Base-by-base conservation (phyloP, 2,888 invertebrate genomes). In the Watsonalla binaria region DNA sequence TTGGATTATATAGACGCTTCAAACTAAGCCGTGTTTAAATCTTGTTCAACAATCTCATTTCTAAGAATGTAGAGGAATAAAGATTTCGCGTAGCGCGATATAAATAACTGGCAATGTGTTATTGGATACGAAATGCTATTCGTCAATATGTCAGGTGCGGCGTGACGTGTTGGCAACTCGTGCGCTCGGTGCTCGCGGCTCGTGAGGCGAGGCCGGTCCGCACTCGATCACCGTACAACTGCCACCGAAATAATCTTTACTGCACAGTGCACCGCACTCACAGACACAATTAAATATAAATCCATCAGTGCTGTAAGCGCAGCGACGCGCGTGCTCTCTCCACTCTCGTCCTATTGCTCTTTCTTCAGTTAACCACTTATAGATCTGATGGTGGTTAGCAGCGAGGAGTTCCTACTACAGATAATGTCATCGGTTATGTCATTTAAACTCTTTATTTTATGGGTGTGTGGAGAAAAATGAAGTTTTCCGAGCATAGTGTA, bases 81-180 rank as follows among this genome's bases (percentile, higher is more conserved):
- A 35, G 34, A 48, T 48, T 35, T 48, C 8, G 37, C 24, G 54
- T 33, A 45, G 13, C 52, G 15, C 46, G 62, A 72, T 75, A 74
- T 73, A 73, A 73, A 76, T 74, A 72, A 69, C 67, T 63, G 70
- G 67, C 72, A 66, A 72, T 67, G 64, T 67, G 64, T 75, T 73
- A 74, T 70, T 70, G 77, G 66, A 72, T 64, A 67, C 64, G 74
- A 66, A 68, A 72, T 68, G 74, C 72, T 65, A 70, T 76, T 61
- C 77, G 74, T 78, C 77, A 78, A 74, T 74, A 66, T 78, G 77
- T 75, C 76, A 74, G 66, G 62, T 54, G 60, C 52, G 59, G 37
- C 46, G 58, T 48, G 24, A 39, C 54, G 47, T 49, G 50, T 46
- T 52, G 50, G 35, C 51, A 46, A 51, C 9, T 35, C 37, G 39